Percentiles rank a stretch among this genome's conserved stretches.
phyloP scores from a whole-genome alignment of 2,888 invertebrate genomes.

The Cantharis flavilabris region DNA sequence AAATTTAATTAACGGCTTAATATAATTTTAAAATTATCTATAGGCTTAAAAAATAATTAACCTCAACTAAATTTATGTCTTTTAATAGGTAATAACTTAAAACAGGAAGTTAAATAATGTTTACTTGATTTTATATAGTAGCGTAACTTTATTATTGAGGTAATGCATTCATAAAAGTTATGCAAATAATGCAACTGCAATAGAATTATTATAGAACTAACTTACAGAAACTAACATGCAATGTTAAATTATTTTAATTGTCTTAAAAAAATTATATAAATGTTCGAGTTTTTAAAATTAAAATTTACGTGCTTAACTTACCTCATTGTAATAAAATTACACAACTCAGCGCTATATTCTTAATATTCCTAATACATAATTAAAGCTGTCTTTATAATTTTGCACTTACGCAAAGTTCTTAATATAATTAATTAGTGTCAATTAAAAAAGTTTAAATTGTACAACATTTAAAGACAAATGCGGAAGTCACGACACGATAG shows the following conservation, averaged over 20 bases:
- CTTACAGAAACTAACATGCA: neutral
- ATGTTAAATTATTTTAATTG: neutral
- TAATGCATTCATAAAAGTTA: neutral
- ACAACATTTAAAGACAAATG: neutral
- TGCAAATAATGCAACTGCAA: neutral
- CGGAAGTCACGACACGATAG: conserved; percentile 25
- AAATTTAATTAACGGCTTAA: neutral
- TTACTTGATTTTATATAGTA: neutral
- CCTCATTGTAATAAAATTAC: neutral
- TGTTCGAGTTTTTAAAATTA: neutral
- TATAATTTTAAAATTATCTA: neutral
- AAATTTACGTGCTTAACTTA: neutral
- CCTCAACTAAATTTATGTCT: neutral
- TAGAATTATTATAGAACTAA: neutral
- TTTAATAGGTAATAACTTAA: neutral
- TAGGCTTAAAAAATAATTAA: neutral
- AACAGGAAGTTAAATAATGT: neutral
- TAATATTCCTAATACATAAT: neutral
- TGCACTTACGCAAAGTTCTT: neutral
- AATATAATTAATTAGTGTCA: neutral
- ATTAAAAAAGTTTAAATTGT: neutral
- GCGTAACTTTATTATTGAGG: neutral
- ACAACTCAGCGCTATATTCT: neutral
- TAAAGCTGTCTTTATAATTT: neutral
- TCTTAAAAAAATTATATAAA: neutral